Percentiles rank a stretch among this genome's conserved stretches.
These are phyloP conservation scores for Lordiphosa clarofinis DNA, from an alignment of 1,140 invertebrate genomes.

Conservation along the genomic window DNA sequence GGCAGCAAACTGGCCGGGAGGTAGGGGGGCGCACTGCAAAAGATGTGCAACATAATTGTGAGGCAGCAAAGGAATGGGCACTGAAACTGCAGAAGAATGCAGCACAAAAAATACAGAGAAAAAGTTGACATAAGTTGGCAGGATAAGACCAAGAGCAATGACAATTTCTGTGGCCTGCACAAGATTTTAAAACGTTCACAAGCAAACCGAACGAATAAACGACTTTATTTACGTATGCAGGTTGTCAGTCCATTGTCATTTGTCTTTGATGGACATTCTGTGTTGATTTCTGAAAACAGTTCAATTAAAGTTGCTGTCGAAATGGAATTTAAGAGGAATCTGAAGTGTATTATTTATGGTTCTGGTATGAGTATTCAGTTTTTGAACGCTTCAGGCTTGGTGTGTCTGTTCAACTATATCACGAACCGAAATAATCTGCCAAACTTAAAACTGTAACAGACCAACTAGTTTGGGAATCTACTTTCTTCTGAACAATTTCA, in stretches of 20 bases:
- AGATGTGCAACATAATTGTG: constrained; percentile 65
- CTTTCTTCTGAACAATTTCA: no score
- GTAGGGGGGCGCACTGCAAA: constrained; percentile 15
- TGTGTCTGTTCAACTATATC: no score
- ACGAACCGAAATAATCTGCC: no score
- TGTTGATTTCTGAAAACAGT: no score
- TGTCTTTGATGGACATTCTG: constrained; percentile 22
- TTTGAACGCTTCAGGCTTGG: no score
- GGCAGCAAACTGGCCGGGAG: constrained; percentile 21
- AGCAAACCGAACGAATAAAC: neutral
- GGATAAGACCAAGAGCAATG: neutral
- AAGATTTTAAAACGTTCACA: constrained; percentile 9
- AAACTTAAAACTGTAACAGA: no score
- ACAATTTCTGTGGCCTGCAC: neutral
- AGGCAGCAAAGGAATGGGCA: constrained; percentile 10
- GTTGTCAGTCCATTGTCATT: constrained; percentile 34
- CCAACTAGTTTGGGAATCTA: no score
- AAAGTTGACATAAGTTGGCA: constrained; percentile 19
- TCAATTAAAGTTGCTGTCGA: no score
- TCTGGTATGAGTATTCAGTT: no score
- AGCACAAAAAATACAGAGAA: constrained; percentile 10
- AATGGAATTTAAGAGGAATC: no score
- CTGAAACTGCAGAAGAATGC: constrained; percentile 16
- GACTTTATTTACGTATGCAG: constrained; percentile 24
- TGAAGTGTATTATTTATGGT: no score